Base-by-base conservation (phyloP, 2,797 vertebrate species). In the Podarcis lilfordi region DNA sequence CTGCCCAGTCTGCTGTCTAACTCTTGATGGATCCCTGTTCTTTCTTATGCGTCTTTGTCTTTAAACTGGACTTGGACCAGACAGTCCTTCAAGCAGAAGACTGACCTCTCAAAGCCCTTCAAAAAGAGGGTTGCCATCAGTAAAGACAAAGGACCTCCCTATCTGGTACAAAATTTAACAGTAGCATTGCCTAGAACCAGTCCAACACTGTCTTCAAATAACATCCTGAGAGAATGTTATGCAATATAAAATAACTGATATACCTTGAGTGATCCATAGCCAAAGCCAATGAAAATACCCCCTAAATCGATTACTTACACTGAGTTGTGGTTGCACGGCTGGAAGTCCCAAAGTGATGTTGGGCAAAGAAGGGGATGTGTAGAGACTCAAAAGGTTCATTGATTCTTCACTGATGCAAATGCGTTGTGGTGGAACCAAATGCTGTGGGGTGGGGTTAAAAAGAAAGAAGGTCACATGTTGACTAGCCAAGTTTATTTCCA, bases 321-420 rank as follows among this genome's bases (percentile, higher is more conserved):
- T 98, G 89, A 99, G 97, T 84, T 98, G 97, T 72, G 98, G 96
- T 81, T 98, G 97, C 81, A 98, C 96, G 86, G 98, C 97, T 21
- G 98, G 97, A 93, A 99, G 98, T 90, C 98, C 98, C 96, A 99
- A 94, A 81, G 98, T 98, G 95, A 99, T 99, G 92, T 99, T 99
- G 92, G 99, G 99, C 94, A 99, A 97, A 90, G 99, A 99, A 66
- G 99, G 98, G 92, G 99, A 99, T 1, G 98, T 99, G 96, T 99
- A 99, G 84, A 99, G 97, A 95, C 98, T 99, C 95, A 99, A 95
- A 95, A 99, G 97, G 80, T 98, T 98, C 96, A 99, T 94, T 9
- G 98, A 98, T 94, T 98, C 98, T 95, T 99, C 98, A 15, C 98
- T 97, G 92, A 98, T 97, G 93, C 99, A 97, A 94, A 99, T 95